Percentiles rank a stretch among this genome's conserved stretches.
phyloP scores from a whole-genome alignment of 1,140 invertebrate genomes.

The Luehdorfia chinensis region DNA sequence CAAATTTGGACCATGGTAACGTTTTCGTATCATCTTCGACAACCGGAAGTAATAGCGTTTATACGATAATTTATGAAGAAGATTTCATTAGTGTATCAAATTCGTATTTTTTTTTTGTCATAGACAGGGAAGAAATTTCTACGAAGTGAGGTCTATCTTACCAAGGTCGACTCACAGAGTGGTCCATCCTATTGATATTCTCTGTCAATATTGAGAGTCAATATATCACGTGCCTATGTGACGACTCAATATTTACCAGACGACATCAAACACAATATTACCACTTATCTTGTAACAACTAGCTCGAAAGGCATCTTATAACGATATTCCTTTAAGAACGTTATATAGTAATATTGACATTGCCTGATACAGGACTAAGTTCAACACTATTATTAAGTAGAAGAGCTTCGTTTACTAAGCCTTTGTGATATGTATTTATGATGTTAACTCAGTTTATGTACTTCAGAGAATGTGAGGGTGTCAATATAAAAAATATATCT shows the following conservation, averaged over 20 bases:
- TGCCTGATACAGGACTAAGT: slow-evolving; percentile 36
- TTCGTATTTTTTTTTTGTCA: no score
- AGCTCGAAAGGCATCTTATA: slow-evolving; percentile 54
- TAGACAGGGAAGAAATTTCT: slow-evolving; percentile 20
- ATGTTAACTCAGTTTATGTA: no score
- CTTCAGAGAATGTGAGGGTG: no score
- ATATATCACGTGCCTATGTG: slow-evolving; percentile 67
- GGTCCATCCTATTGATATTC: slow-evolving; percentile 57
- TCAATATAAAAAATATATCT: background rate
- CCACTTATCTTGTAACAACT: slow-evolving; percentile 69
- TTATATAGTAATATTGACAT: slow-evolving; percentile 47
- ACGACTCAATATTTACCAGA: slow-evolving; percentile 64
- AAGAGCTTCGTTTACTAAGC: slow-evolving; percentile 23
- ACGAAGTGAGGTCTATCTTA: slow-evolving; percentile 28
- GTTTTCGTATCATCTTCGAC: no score
- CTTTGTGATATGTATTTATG: no score
- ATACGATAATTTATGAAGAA: no score
- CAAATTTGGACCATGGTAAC: no score
- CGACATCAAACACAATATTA: slow-evolving; percentile 70
- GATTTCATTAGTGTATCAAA: no score
- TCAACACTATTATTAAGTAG: slow-evolving; percentile 39
- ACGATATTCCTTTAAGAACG: slow-evolving; percentile 44
- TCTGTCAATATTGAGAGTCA: slow-evolving; percentile 66
- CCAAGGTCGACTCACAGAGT: slow-evolving; percentile 34
- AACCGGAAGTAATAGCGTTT: no score